A percentile compares a stretch with the other conserved stretches of the same genome.
Conservation (phyloP, 1,140 invertebrate genomes). For the Oscheius sp. region DNA sequence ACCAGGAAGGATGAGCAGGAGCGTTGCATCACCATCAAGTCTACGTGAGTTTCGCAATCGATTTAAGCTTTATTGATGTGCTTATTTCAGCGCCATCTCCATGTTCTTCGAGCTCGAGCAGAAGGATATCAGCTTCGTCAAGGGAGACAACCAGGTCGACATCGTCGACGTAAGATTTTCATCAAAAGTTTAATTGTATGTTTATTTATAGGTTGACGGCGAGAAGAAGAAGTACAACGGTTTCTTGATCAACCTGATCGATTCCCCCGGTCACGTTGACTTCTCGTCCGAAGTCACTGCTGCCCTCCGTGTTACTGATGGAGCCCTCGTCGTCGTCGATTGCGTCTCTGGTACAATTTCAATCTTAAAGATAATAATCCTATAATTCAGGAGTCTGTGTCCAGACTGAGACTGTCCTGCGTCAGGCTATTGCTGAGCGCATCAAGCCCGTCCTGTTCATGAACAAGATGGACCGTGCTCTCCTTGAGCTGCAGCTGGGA, state of each 20-base stretch:
- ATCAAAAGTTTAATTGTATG: too few relatives aligned
- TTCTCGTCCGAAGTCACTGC: slow-evolving; percentile 99
- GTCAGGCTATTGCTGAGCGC: slow-evolving; percentile 96
- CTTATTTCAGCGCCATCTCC: slow-evolving; percentile 81
- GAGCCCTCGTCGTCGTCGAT: slow-evolving; percentile 97
- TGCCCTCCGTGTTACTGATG: slow-evolving; percentile 96
- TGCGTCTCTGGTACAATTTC: slow-evolving; percentile 82
- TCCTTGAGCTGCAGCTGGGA: slow-evolving; percentile 89
- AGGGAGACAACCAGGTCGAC: slow-evolving; percentile 68
- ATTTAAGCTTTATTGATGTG: slow-evolving; percentile 5
- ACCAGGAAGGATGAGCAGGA: slow-evolving; percentile 99
- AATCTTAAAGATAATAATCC: neutral
- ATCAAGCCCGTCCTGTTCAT: slow-evolving; percentile 99
- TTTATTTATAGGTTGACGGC: slow-evolving; percentile 75
- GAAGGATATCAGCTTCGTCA: slow-evolving; percentile 71
- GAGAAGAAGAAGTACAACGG: slow-evolving; percentile 80
- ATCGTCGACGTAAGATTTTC: too few relatives aligned
- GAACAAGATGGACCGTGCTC: slow-evolving; percentile 98
- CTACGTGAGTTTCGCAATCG: slow-evolving; percentile 78
- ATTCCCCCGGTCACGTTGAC: slow-evolving; percentile 98
- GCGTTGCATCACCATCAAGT: slow-evolving; percentile 99
- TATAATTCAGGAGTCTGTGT: slow-evolving; percentile 90
- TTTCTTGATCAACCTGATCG: slow-evolving; percentile 98
- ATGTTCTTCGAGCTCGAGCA: slow-evolving; percentile 94
- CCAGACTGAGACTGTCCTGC: slow-evolving; percentile 95